Evolutionary conservation across 2,888 invertebrate species (phyloP).

Genomic region (Drosophila subquinaria): DNA sequence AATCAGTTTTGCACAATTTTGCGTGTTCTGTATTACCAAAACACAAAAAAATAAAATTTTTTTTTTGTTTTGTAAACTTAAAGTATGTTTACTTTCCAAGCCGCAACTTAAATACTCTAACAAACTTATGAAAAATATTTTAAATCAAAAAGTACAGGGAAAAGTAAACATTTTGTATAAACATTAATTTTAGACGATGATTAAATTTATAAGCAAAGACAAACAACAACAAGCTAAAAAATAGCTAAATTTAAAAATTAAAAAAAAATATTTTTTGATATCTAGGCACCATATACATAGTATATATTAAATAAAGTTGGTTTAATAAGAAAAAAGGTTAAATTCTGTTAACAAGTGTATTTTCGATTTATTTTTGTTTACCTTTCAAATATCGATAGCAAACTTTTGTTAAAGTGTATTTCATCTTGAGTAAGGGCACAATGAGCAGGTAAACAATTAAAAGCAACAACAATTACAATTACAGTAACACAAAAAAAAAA

Average conservation of each 20-base stretch:
- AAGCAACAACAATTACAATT: slow-evolving; percentile 39
- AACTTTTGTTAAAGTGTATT: not conserved
- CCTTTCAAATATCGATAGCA: no score
- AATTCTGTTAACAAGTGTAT: no score
- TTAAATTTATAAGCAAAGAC: no score
- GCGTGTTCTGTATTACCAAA: slow-evolving; percentile 61
- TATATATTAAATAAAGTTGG: no score
- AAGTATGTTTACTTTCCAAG: not conserved
- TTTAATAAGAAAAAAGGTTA: no score
- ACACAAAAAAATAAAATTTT: slow-evolving; percentile 8
- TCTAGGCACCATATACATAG: no score
- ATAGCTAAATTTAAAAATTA: no score
- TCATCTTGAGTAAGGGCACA: slow-evolving; percentile 11
- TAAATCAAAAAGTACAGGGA: not conserved
- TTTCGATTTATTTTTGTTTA: not conserved
- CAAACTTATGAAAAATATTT: not conserved
- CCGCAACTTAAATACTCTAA: slow-evolving; percentile 9
- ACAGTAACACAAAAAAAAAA: slow-evolving; percentile 26
- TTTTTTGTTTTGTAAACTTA: not conserved
- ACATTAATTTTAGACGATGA: no score
- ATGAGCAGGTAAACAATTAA: slow-evolving; percentile 65
- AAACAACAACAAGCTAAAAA: no score
- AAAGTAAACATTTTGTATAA: no score
- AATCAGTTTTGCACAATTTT: slow-evolving; percentile 55
- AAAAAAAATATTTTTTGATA: no score